Percentiles rank a stretch among this genome's conserved stretches.
Conservation (phyloP, 2,888 invertebrate genomes). For the Arrhopalites spinosus region DNA sequence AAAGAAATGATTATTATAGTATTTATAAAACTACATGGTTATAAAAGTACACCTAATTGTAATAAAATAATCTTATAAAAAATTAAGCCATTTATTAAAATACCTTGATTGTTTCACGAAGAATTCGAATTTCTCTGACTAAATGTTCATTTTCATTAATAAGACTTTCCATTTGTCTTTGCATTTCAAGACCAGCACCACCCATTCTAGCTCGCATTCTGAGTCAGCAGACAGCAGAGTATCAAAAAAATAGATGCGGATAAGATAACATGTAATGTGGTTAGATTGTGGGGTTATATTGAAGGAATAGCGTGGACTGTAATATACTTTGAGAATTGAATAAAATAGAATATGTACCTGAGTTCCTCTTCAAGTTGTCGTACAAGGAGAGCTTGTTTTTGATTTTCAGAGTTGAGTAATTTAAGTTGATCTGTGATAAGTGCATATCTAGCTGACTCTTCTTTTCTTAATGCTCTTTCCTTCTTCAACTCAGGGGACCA, state of each 20-base stretch:
- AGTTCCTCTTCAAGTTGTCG: slow-evolving; percentile 92
- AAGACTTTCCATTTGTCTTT: slow-evolving; percentile 88
- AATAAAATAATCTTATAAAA: neutral
- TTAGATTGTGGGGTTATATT: no score
- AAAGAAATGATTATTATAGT: no score
- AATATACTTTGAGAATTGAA: no score
- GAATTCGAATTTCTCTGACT: slow-evolving; percentile 87
- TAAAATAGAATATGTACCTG: no score
- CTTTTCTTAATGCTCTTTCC: slow-evolving; percentile 93
- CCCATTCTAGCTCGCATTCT: slow-evolving; percentile 80
- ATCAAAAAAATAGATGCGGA: no score
- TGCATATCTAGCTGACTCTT: slow-evolving; percentile 96
- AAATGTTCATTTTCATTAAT: slow-evolving; percentile 94
- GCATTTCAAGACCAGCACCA: slow-evolving; percentile 82
- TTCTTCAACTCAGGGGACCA: slow-evolving; percentile 99
- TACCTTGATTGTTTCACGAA: slow-evolving; percentile 91
- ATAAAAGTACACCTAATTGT: no score
- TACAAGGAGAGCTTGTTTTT: slow-evolving; percentile 96
- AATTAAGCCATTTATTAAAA: slow-evolving; percentile 28
- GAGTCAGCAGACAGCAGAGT: no score
- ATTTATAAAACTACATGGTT: no score
- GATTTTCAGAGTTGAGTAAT: slow-evolving; percentile 93
- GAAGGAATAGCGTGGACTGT: no score
- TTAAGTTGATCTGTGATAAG: slow-evolving; percentile 96
- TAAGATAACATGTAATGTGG: no score